Evolutionary conservation across 2,797 vertebrate genomes (phyloP), one percentile per base, ranked within the genome.

Genomic region (Hephaestus fuliginosus): DNA sequence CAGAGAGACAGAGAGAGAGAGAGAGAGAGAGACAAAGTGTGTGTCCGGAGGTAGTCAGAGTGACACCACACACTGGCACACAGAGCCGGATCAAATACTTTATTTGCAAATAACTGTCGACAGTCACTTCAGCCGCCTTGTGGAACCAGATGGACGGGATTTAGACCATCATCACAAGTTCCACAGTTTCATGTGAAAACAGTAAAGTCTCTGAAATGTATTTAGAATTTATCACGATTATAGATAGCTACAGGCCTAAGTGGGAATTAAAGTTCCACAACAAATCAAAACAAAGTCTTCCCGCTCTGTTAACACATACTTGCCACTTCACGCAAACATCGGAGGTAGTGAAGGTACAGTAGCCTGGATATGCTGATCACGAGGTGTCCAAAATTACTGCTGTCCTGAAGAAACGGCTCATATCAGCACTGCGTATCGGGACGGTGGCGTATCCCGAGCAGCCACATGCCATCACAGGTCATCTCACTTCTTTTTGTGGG

Each of bases 21-120:
- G 84, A 53, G 67, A 33, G 61, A 69, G 60, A 80, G 84, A 53
- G 67, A 33, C 53, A 44, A 71, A 57, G 81, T 61, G 70, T 51
- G 68, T 62, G 76, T 82, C 78, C 74, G 70, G 61, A 75, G 74
- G 53, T 71, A 56, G 65, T 68, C 52, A 79, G 80, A 86, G 76
- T 80, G 87, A 90, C 87, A 85, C 84, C 74, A 71, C 88, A 86
- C 78, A 81, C 81, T 67, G 51, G 81, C 64, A 65, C 48, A 36
- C 78, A 39, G 62, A 80, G 56, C 61, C 70, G 65, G 62, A 86
- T 81, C 78, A 80, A 82, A 82, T 75, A 72, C 67, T 89, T 85
- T 78, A 88, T 89, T 83, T 88, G 79, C 78, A 90, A 88, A 86
- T 88, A 86, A 89, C 85, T 88, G 88, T 87, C 87, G 89, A 80